Conservation (phyloP, 2,888 invertebrate genomes). For the Coenonympha arcania region DNA sequence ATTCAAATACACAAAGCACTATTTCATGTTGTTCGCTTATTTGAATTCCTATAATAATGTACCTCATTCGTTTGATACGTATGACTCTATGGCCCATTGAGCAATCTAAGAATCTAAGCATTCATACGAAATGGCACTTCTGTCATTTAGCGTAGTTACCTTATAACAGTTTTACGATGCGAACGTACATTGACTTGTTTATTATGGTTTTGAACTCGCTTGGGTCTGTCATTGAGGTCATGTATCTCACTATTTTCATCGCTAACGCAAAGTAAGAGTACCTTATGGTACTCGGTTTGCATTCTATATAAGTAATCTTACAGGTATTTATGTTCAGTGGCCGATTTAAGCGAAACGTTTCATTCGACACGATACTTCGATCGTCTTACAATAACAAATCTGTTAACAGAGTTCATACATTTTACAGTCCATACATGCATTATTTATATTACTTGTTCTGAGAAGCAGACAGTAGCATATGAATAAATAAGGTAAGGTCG, state of each 20-base stretch:
- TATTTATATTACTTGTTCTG: neutral
- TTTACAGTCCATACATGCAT: neutral
- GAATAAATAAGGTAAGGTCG: neutral
- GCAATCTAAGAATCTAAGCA: neutral
- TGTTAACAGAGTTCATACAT: neutral
- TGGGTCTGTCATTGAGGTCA: constrained; percentile 3
- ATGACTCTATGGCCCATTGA: neutral
- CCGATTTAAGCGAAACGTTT: constrained; percentile 1
- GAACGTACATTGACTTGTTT: neutral
- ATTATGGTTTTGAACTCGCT: neutral
- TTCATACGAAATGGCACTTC: neutral
- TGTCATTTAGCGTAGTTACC: neutral
- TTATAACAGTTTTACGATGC: neutral
- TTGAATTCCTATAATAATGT: too few species aligned
- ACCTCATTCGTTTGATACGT: neutral
- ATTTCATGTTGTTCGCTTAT: too few species aligned
- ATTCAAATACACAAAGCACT: too few species aligned
- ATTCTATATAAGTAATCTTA: constrained; percentile 5
- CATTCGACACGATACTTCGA: neutral
- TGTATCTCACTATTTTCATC: constrained; percentile 8
- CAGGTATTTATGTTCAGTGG: constrained; percentile 16
- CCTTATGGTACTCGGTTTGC: neutral
- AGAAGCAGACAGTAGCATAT: neutral
- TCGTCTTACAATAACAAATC: neutral
- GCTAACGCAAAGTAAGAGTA: constrained; percentile 6